Percentiles rank a stretch among this genome's conserved stretches.
Conservation (phyloP, 2,888 invertebrate genomes). For the Calliscelio sp. region DNA sequence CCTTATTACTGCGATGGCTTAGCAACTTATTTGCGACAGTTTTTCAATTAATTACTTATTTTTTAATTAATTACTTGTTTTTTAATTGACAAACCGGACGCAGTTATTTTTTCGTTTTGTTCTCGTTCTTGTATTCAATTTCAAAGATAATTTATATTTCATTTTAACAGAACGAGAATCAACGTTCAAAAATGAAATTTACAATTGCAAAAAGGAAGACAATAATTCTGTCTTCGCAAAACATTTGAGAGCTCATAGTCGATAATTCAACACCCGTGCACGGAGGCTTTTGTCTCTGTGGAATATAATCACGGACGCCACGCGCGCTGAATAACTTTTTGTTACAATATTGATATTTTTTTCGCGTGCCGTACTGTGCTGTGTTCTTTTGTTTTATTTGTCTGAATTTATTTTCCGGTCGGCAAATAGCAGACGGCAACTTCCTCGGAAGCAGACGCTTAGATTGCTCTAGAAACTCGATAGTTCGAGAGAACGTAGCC, state of each 20-base stretch:
- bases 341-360: conserved; percentile 47
- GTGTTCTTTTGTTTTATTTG: conserved; percentile 42
- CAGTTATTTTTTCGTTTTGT: no score
- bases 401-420: conserved; percentile 47
- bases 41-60: neutral
- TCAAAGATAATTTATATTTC: no score
- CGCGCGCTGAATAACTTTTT: conserved; percentile 30
- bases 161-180: no score
- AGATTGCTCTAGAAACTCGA: conserved; percentile 37
- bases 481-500: conserved; percentile 16
- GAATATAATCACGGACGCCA: conserved; percentile 41
- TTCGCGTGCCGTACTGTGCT: neutral
- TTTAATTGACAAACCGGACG: no score
- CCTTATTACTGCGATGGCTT: neutral
- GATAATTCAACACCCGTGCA: conserved; percentile 31
- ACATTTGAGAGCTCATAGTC: conserved; percentile 14
- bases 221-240: conserved; percentile 6
- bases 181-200: neutral
- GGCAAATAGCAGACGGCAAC: conserved; percentile 28
- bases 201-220: conserved; percentile 8
- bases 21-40: neutral
- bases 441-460: conserved; percentile 10
- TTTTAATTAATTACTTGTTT: neutral
- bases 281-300: conserved; percentile 17
- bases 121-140: no score